Percentiles rank a stretch among this genome's conserved stretches.
Evolutionary conservation across 2,113 vertebrate species (phyloP).

Genomic region (Silurus glanis): DNA sequence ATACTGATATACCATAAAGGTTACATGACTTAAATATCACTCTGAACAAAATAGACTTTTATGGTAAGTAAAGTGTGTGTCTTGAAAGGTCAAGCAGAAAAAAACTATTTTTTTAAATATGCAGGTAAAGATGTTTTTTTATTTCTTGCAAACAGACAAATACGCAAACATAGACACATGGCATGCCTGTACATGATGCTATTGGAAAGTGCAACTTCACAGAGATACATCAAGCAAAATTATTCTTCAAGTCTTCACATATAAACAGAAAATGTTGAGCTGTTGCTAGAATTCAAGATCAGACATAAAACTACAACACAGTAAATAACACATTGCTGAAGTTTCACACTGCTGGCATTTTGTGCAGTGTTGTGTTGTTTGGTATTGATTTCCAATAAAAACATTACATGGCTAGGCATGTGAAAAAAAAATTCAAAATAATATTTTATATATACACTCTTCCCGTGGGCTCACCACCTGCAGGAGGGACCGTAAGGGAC

Average conservation of each 20-base stretch:
- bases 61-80: neutral
- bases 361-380: neutral
- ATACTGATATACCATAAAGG: conserved; percentile 4
- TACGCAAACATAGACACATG: neutral
- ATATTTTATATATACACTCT: too few relatives aligned
- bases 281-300: neutral
- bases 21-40: conserved; percentile 9
- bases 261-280: neutral
- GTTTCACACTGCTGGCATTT: conserved; percentile 12
- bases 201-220: conserved; percentile 3
- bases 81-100: conserved; percentile 12
- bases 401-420: neutral
- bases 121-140: neutral
- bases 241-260: neutral
- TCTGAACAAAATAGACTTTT: neutral
- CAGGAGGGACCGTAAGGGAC: too few relatives aligned
- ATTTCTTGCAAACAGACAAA: conserved; percentile 1
- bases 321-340: neutral
- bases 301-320: neutral
- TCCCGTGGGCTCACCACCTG: too few relatives aligned
- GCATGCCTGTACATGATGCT: neutral
- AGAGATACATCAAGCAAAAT: too few relatives aligned
- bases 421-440: neutral
- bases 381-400: neutral
- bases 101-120: neutral